Evolutionary conservation across 2,888 invertebrate species (phyloP).

Genomic region (Patella caerulea): DNA sequence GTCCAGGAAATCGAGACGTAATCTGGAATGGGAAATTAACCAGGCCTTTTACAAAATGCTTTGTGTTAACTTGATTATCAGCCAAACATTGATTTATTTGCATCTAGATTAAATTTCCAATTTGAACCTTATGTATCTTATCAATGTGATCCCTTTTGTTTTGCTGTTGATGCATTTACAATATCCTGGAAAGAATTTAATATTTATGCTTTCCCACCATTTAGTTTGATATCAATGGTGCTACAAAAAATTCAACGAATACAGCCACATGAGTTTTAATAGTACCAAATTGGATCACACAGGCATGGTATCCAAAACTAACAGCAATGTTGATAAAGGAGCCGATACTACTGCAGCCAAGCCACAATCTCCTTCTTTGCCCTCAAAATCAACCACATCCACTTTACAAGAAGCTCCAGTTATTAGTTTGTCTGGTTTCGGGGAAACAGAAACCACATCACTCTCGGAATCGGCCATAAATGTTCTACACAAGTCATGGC

Average conservation of each 20-base stretch:
- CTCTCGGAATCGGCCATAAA: too few relatives aligned
- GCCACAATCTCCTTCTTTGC: neutral
- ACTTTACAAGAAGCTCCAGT: too few relatives aligned
- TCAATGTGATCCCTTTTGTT: slow-evolving; percentile 21
- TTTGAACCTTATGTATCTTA: slow-evolving; percentile 22
- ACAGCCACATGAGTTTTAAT: too few relatives aligned
- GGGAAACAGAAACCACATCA: too few relatives aligned
- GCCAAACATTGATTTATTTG: slow-evolving; percentile 32
- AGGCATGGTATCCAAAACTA: slow-evolving; percentile 25
- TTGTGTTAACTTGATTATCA: neutral
- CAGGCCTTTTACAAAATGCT: neutral
- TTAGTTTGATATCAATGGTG: too few relatives aligned
- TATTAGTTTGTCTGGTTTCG: too few relatives aligned
- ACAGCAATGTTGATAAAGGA: slow-evolving; percentile 1
- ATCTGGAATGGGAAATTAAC: slow-evolving; percentile 27
- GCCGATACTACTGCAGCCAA: neutral
- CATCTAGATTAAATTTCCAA: slow-evolving; percentile 30
- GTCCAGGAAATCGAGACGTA: neutral
- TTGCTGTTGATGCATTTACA: slow-evolving; percentile 25
- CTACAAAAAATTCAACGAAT: too few relatives aligned
- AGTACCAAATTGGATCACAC: too few relatives aligned
- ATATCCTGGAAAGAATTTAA: slow-evolving; percentile 12
- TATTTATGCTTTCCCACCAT: too few relatives aligned
- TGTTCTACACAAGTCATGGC: too few relatives aligned
- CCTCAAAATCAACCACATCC: neutral